Percentiles rank a stretch among this genome's conserved stretches.
These are phyloP conservation scores for Hippocampus barbouri DNA, from an alignment of 2,113 vertebrate genomes.

Conservation along the genomic window DNA sequence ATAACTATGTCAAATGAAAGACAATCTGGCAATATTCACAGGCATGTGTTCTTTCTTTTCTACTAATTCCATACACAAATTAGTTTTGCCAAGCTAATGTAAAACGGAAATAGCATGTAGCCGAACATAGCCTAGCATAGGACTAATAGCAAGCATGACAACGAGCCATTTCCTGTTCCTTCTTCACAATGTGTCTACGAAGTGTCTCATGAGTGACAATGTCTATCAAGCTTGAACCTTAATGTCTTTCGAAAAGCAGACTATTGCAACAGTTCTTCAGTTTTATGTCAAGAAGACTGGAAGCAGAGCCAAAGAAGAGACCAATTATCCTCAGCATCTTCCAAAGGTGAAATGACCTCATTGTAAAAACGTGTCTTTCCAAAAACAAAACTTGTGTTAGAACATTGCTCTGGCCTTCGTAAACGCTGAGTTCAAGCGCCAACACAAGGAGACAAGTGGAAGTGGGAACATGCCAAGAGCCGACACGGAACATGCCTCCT, in stretches of 20 bases:
- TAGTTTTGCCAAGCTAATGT: neutral
- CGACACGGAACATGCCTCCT: conserved; percentile 42
- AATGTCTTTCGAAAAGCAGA: neutral
- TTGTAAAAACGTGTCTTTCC: conserved; percentile 2
- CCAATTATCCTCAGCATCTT: neutral
- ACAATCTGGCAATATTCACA: too few relatives aligned
- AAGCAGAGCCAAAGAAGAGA: neutral
- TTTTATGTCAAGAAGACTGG: neutral
- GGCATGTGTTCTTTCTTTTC: too few relatives aligned
- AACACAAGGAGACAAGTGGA: conserved; percentile 47
- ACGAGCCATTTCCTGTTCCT: neutral
- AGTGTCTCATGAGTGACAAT: neutral
- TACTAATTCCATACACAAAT: neutral
- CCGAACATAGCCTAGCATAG: neutral
- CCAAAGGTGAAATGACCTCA: neutral
- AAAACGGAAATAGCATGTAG: neutral
- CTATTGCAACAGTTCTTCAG: neutral
- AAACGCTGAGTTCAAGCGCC: conserved; percentile 33
- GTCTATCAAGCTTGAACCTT: neutral
- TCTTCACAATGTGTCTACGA: neutral
- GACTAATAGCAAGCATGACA: neutral
- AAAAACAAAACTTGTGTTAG: neutral
- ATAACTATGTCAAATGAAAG: too few relatives aligned
- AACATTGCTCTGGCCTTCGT: conserved; percentile 15
- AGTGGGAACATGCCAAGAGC: conserved; percentile 41